Evolutionary conservation across 2,797 vertebrate genomes (phyloP).

Genomic region (Mus caroli): DNA sequence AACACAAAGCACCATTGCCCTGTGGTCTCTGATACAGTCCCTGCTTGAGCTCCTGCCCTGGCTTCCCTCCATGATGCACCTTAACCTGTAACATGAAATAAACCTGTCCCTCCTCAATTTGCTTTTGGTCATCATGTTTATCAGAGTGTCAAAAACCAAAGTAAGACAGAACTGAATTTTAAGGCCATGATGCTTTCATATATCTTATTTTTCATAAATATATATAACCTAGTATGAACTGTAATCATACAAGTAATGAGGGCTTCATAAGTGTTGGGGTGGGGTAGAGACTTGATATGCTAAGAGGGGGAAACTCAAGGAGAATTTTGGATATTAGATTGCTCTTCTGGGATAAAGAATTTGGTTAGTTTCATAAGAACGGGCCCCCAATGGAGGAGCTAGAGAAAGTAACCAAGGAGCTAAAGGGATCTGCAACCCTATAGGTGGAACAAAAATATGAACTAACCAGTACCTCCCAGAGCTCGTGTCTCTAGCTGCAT

Average conservation of each 20-base stretch:
- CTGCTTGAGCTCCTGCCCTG: neutral
- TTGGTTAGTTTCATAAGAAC: neutral
- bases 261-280: neutral
- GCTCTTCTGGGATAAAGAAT: neutral
- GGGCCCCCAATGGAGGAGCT: too few species aligned
- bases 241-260: neutral
- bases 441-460: too few species aligned
- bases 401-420: too few species aligned
- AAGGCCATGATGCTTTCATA: neutral
- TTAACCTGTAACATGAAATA: neutral
- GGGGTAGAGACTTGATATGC: neutral
- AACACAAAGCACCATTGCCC: neutral
- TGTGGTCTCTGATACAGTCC: neutral
- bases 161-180: neutral
- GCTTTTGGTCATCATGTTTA: neutral
- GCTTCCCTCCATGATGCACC: neutral
- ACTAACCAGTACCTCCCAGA: too few species aligned
- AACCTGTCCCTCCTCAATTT: neutral
- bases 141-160: neutral
- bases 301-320: neutral
- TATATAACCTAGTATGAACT: conserved; percentile 3
- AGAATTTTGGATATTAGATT: neutral
- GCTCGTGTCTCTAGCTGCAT: too few species aligned
- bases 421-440: too few species aligned
- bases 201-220: neutral